A percentile compares a stretch with the other conserved stretches of the same genome.
Conservation (phyloP, 1,140 invertebrate genomes). For the Oscheius sp. region DNA sequence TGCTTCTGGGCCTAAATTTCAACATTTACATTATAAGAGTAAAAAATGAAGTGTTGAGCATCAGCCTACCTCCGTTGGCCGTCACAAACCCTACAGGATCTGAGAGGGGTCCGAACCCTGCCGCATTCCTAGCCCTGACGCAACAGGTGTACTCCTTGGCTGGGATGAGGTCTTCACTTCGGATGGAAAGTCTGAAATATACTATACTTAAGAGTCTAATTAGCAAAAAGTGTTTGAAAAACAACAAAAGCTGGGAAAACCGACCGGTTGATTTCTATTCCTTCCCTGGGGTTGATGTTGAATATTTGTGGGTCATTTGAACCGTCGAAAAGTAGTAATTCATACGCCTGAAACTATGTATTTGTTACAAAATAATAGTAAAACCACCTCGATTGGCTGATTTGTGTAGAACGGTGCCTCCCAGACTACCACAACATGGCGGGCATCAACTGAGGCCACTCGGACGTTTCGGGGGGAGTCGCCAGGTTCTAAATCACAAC, state of each 20-base stretch:
- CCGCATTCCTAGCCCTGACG: slow-evolving; percentile 18
- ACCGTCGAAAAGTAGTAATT: not conserved
- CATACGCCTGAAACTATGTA: not conserved
- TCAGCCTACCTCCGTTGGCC: slow-evolving; percentile 9
- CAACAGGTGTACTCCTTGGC: slow-evolving; percentile 13
- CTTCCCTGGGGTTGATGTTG: not conserved
- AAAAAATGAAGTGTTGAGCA: too few relatives aligned
- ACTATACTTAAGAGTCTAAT: too few relatives aligned
- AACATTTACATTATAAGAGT: too few relatives aligned
- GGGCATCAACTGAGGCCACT: slow-evolving; percentile 12
- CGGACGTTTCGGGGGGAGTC: slow-evolving; percentile 13
- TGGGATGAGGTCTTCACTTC: slow-evolving; percentile 7
- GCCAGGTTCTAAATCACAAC: not conserved
- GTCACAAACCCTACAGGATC: not conserved
- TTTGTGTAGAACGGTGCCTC: slow-evolving; percentile 6
- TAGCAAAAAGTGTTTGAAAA: not conserved
- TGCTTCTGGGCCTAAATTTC: slow-evolving; percentile 14
- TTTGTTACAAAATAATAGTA: not conserved
- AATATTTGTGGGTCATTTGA: not conserved
- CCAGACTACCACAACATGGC: slow-evolving; percentile 15
- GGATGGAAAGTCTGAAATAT: slow-evolving; percentile 16
- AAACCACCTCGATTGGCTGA: slow-evolving; percentile 5
- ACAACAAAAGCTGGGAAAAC: not conserved
- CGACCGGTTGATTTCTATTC: slow-evolving; percentile 5
- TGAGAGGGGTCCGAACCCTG: slow-evolving; percentile 15